Evolutionary conservation across 2,888 invertebrate species (phyloP), one percentile per base, ranked within the genome.

Genomic region (Melanostoma mellinum): DNA sequence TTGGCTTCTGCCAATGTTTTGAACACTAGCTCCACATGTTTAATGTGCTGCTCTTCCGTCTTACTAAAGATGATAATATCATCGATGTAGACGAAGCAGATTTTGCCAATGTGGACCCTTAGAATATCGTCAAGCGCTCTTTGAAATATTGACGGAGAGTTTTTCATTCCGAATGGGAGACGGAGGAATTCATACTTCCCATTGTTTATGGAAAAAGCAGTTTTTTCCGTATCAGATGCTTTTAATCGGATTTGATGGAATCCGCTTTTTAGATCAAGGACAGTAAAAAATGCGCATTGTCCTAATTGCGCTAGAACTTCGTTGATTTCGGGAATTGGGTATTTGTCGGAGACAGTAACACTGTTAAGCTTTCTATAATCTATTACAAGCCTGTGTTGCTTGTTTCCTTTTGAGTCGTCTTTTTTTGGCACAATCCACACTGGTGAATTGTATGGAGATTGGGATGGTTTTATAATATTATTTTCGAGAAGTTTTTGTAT

Each of bases 11-110:
- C 4, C 2, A 65, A 48, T 6, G 71, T 65, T 63, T 9, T 10
- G 40, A 85, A 80, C 4, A 86, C 68, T 9, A 74, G 60, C 36
- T 40, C 32, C 6, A 79, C 74, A 36, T 86, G 53, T n/a, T 72
- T 20, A 30, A 67, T 56, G 44, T 81, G 78, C 56, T 78, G 63
- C 0, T 61, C 60, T 20, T 81, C 65, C 3, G 55, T 33, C 35
- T 76, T 53, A 36, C 73, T 68, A 35, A 82, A 85, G 6, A 71
- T 69, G 9, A 85, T 81, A 5, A 84, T 77, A n/a, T 73, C 68
- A 35, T 73, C 68, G n/a, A 82, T 73, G 38, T 82, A 73, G 20
- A 20, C 20, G 20, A 20, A 20, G 20, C 20, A 20, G 20, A 20
- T 20, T 20, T 20, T 20, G 20, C 20, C 20, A 20, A 20, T 20